Percentiles rank a stretch among this genome's conserved stretches.
Evolutionary conservation across 1,140 invertebrate genomes (phyloP).

Genomic region (Drosophila cardini): DNA sequence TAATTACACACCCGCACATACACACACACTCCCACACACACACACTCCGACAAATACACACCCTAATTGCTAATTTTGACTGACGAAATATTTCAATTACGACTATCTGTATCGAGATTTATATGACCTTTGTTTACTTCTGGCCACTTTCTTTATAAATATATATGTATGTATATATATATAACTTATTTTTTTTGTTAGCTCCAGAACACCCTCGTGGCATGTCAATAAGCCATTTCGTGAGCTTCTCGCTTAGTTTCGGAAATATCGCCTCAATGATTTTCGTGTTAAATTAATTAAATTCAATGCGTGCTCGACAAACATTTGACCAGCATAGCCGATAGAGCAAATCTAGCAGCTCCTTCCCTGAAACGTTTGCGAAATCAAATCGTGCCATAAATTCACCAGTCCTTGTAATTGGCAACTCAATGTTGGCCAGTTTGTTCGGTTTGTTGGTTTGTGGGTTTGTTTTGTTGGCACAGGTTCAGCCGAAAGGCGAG

Average conservation of each 20-base stretch:
- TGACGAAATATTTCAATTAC: constrained; percentile 5
- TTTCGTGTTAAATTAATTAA: constrained; percentile 82
- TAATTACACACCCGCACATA: constrained; percentile 13
- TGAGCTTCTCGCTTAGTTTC: constrained; percentile 61
- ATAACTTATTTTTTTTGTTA: not conserved
- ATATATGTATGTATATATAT: no score
- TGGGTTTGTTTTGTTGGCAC: not conserved
- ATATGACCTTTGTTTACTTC: constrained; percentile 39
- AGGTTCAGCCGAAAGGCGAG: not conserved
- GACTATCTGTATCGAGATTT: constrained; percentile 38
- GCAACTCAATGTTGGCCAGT: not conserved
- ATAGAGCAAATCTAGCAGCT: constrained; percentile 41
- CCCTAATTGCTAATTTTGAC: constrained; percentile 28
- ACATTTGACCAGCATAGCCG: constrained; percentile 62
- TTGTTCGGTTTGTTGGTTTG: not conserved
- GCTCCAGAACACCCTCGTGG: constrained; percentile 28
- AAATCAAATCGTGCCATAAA: constrained; percentile 75
- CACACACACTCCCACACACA: not conserved
- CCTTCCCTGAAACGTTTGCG: constrained; percentile 13
- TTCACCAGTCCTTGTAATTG: constrained; percentile 61
- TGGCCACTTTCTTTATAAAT: no score
- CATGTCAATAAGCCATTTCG: constrained; percentile 77
- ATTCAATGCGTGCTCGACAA: constrained; percentile 69
- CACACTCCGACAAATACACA: no score
- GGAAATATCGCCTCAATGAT: constrained; percentile 76